Evolutionary conservation across 2,888 invertebrate genomes (phyloP).

Genomic region (Merodon equestris): DNA sequence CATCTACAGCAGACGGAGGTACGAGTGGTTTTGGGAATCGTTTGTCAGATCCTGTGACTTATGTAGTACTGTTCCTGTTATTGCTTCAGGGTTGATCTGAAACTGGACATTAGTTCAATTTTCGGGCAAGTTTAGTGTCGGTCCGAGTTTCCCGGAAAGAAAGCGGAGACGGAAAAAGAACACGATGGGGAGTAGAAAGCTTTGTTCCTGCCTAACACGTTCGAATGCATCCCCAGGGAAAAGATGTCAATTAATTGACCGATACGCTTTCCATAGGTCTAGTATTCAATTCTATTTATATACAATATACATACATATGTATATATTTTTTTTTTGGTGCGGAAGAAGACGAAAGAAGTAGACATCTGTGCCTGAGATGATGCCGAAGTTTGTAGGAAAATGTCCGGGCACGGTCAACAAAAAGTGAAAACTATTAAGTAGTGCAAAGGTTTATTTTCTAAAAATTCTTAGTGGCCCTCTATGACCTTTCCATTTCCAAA

Average conservation of each 20-base stretch:
- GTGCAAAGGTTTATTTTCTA: too few relatives aligned
- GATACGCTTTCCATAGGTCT: slow-evolving; percentile 13
- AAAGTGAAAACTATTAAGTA: too few relatives aligned
- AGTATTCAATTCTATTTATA: slow-evolving; percentile 5
- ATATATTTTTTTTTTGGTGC: too few relatives aligned
- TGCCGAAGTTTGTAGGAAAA: too few relatives aligned
- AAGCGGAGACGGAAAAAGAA: slow-evolving; percentile 1
- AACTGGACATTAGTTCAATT: slow-evolving; percentile 17
- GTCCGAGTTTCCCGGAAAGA: neutral
- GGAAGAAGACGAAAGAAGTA: too few relatives aligned
- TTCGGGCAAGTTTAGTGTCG: slow-evolving; percentile 1
- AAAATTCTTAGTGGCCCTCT: too few relatives aligned
- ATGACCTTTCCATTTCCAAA: too few relatives aligned
- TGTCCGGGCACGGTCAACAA: too few relatives aligned
- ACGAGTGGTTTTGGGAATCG: slow-evolving; percentile 49
- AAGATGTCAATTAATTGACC: slow-evolving; percentile 49
- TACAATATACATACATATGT: too few relatives aligned
- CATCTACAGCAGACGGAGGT: slow-evolving; percentile 31
- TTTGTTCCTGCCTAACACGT: slow-evolving; percentile 33
- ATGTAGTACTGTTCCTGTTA: too few relatives aligned
- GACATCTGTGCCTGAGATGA: too few relatives aligned
- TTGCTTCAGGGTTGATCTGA: neutral
- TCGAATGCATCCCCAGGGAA: slow-evolving; percentile 49
- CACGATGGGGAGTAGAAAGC: slow-evolving; percentile 15
- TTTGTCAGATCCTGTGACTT: slow-evolving; percentile 58